A percentile compares a stretch with the other conserved stretches of the same genome.
Conservation (phyloP, 2,888 invertebrate species). For the Schizaphis graminum region DNA sequence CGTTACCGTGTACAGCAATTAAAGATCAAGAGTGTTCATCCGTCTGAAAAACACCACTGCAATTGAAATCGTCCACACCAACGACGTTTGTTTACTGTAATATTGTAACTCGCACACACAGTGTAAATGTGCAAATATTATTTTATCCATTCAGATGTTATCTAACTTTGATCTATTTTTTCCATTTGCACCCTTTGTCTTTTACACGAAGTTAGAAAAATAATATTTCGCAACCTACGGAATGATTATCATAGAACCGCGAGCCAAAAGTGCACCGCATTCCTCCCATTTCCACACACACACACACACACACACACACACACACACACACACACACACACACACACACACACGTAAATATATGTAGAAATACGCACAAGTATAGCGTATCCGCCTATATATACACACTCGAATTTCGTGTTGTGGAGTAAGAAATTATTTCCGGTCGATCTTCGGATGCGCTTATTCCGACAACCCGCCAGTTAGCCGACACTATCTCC, state of each 20-base stretch:
- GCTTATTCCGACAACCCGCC: neutral
- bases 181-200: neutral
- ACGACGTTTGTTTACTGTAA: neutral
- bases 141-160: neutral
- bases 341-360: too few relatives aligned
- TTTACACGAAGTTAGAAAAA: neutral
- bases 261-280: neutral
- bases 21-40: neutral
- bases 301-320: too few relatives aligned
- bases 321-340: too few relatives aligned
- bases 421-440: neutral
- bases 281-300: neutral
- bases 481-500: neutral
- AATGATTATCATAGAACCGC: neutral
- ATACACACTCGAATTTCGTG: neutral
- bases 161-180: neutral
- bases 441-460: neutral
- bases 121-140: neutral
- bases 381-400: too few relatives aligned
- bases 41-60: neutral
- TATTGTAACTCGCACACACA: neutral
- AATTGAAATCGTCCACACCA: neutral
- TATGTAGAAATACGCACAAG: neutral
- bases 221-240: neutral
- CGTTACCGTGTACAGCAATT: neutral